Evolutionary conservation across 1,140 invertebrate species (phyloP), one percentile per base, ranked within the genome.

Genomic region (Saccostrea cuccullata): DNA sequence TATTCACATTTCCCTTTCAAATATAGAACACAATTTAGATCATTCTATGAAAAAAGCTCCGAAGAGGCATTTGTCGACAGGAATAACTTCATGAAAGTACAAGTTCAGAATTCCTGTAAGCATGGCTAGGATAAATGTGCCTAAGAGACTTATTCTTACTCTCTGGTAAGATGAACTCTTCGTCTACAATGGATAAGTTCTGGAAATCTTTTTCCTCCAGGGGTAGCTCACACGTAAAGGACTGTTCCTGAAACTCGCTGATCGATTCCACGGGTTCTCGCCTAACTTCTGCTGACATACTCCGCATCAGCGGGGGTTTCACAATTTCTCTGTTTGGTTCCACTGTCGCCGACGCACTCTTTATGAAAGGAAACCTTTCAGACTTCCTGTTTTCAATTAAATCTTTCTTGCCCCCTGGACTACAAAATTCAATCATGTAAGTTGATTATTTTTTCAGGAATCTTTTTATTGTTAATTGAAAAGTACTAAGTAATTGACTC

Each of bases 221-320:
- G 4, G 70, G 58, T 17, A 64, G 17, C 6, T 64, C 58, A 64
- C 58, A 64, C n/a, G 58, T 64, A 3, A 20, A 20, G 58, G 17
- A n/a, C 17, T 36, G 70, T 0, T 26, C 70, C 26, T 77, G 70
- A 26, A 77, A 13, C 26, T 77, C 70, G 15, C 70, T 36, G 9
- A 77, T 77, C 23, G 70, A 77, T 26, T 77, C 70, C 26, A 77
- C 15, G 15, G 70, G 70, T 77, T 77, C 70, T 5, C 70, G 70
- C 26, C 26, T 77, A 30, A 36, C 70, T 26, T 36, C 26, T 36
- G 26, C 15, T 15, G 30, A 17, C 70, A 26, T 30, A 36, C 26
- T 77, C 11, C 30, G 12, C 70, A 30, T 23, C 0, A 36, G 70
- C 70, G 26, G 23, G 9, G 70, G 70, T 2, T 4, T 30, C 3